Conservation (phyloP, 2,797 vertebrate genomes). For the Callimico goeldii region DNA sequence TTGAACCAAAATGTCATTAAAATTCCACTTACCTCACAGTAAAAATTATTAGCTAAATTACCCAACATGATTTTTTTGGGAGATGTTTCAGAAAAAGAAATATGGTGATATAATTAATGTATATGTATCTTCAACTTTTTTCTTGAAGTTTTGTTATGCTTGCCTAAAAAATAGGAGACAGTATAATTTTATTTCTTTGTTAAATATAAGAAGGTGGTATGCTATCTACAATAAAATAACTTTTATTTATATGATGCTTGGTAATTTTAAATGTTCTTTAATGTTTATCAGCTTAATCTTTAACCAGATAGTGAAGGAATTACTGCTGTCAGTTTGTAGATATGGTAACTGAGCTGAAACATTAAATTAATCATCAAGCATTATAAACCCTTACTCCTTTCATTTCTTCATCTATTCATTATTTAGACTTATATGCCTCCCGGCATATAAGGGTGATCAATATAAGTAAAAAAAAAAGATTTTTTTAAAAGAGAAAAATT, state of each 20-base stretch:
- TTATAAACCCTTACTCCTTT: background rate
- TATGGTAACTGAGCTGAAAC: background rate
- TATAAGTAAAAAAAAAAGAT: background rate
- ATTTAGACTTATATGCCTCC: background rate
- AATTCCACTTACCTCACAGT: slow-evolving; percentile 24
- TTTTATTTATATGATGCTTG: slow-evolving; percentile 13
- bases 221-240: background rate
- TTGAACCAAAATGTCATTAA: slow-evolving; percentile 35
- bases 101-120: background rate
- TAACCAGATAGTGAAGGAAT: background rate
- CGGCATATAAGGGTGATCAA: no score
- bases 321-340: background rate
- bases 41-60: slow-evolving; percentile 64
- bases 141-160: background rate
- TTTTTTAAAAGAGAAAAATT: background rate
- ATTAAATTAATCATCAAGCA: background rate
- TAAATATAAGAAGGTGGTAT: background rate
- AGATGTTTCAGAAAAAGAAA: slow-evolving; percentile 40
- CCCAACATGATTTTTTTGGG: slow-evolving; percentile 9
- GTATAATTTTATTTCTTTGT: slow-evolving; percentile 39
- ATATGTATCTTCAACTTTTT: background rate
- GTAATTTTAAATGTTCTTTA: slow-evolving; percentile 14
- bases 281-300: slow-evolving; percentile 38
- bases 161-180: background rate
- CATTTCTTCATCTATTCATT: background rate